A percentile compares a stretch with the other conserved stretches of the same genome.
phyloP scores from a whole-genome alignment of 2,888 invertebrate species.

The Dinocampus coccinellae region DNA sequence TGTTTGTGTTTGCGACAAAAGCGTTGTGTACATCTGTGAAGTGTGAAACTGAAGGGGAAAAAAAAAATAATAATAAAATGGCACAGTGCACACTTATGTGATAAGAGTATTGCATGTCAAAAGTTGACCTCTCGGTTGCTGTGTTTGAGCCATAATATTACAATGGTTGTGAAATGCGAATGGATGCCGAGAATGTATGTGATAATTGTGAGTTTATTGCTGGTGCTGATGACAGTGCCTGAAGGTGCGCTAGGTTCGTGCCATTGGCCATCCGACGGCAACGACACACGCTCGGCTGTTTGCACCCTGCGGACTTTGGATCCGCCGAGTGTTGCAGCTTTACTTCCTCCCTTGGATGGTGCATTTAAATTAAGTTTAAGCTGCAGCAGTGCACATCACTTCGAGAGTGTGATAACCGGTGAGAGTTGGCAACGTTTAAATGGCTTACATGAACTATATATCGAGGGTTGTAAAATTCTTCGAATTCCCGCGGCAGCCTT shows the following conservation, averaged over 20 bases:
- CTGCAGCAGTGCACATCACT: constrained; percentile 83
- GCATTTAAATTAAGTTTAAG: constrained; percentile 81
- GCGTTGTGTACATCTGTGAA: constrained; percentile 16
- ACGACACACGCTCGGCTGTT: constrained; percentile 72
- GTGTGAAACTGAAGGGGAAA: constrained; percentile 17
- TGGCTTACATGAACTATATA: constrained; percentile 80
- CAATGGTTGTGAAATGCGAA: constrained; percentile 43
- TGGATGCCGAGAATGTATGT: constrained; percentile 33
- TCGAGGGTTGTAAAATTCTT: constrained; percentile 85
- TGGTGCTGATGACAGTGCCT: constrained; percentile 46
- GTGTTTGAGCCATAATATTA: constrained; percentile 1
- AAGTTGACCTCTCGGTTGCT: neutral
- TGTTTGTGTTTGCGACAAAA: neutral
- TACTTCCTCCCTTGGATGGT: constrained; percentile 74
- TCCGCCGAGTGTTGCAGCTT: constrained; percentile 71
- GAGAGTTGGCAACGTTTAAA: constrained; percentile 81
- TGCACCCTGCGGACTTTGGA: constrained; percentile 71
- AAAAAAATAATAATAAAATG: constrained; percentile 33
- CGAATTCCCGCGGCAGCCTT: constrained; percentile 83
- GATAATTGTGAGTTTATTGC: constrained; percentile 37
- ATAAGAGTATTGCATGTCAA: constrained; percentile 20
- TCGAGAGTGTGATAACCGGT: constrained; percentile 82
- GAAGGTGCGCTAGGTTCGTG: constrained; percentile 70
- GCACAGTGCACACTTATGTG: constrained; percentile 31
- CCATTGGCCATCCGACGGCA: constrained; percentile 73